These are phyloP conservation scores for Nasonia vitripennis DNA, from an alignment of 1,140 invertebrate genomes.

Conservation along the genomic window DNA sequence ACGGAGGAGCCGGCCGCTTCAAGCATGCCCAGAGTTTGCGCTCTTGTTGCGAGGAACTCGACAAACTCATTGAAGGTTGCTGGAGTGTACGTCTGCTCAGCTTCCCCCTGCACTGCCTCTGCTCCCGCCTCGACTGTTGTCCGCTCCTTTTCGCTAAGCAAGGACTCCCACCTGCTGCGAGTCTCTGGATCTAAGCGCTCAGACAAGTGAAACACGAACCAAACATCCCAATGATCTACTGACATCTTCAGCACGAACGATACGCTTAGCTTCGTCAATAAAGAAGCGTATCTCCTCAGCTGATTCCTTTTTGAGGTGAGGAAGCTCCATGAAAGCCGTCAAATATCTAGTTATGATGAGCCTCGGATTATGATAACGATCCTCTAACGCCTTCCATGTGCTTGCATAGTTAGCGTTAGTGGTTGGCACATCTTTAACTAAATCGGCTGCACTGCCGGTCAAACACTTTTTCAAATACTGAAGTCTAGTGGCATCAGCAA, in stretches of 20 bases:
- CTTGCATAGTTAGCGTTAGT: constrained; percentile 16
- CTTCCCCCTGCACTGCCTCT: neutral
- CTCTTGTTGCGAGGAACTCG: neutral
- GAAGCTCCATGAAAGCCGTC: neutral
- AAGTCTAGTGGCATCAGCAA: neutral
- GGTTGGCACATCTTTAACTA: constrained; percentile 19
- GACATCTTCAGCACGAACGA: too few relatives aligned
- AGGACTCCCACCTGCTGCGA: neutral
- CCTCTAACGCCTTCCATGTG: constrained; percentile 11
- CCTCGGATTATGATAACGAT: neutral
- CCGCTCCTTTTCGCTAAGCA: constrained; percentile 20
- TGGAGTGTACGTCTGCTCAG: neutral
- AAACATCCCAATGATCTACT: too few relatives aligned
- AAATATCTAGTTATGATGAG: neutral
- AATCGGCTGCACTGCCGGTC: constrained; percentile 3
- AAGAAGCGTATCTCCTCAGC: neutral
- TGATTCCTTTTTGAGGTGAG: neutral
- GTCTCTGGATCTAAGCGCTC: constrained; percentile 16
- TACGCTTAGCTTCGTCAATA: too few relatives aligned
- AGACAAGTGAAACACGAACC: too few relatives aligned
- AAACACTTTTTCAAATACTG: constrained; percentile 19
- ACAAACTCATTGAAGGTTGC: neutral
- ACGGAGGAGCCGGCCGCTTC: neutral
- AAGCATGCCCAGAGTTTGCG: neutral
- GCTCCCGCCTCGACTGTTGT: too few relatives aligned